Base-by-base conservation (phyloP, 37 sponge, comb jelly and placozoan species). In the Cliona cf. orientalis region DNA sequence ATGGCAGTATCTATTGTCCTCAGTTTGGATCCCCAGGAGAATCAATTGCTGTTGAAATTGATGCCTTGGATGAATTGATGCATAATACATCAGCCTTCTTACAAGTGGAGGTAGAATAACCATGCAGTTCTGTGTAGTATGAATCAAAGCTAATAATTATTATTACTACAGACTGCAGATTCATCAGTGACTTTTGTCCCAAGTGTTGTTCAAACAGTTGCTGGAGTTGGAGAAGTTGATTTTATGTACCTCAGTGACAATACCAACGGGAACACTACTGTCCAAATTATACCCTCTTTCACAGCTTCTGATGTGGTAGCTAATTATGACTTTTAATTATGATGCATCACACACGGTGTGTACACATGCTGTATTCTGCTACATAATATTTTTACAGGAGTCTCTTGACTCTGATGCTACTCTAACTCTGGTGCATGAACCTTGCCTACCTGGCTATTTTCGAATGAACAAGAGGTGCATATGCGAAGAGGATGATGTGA, bases 61-160 rank as follows among this genome's bases (percentile, higher is more conserved):
- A 2, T 44, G 78, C 78, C 26, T 35, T 64, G 42, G 78, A 78
- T 22, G 49, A 78, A 42, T 78, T 25, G 26, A 38, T 42, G 35
- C 45, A 65, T 3, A 21, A 17, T 9, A 78, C 78, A 2, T 42
- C 66, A 5, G 78, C 66, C 21, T 78, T 66, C 22, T 42, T 78
- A n/a, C n/a, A n/a, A n/a, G n/a, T n/a, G n/a, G n/a, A 4, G 22
- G 23, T 42, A 29, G 41, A 3, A 42, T 3, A 5, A 41, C 5
- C 44, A 29, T 29, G 5, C n/a, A n/a, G n/a, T n/a, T n/a, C n/a
- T n/a, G n/a, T n/a, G n/a, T n/a, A n/a, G n/a, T n/a, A n/a, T n/a
- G n/a, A n/a, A n/a, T n/a, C n/a, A n/a, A n/a, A n/a, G n/a, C n/a
- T n/a, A n/a, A n/a, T n/a, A n/a, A n/a, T n/a, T n/a, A n/a, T n/a